These are phyloP conservation scores for Argyra leucocephala DNA, from an alignment of 2,888 invertebrate species.

Conservation along the genomic window DNA sequence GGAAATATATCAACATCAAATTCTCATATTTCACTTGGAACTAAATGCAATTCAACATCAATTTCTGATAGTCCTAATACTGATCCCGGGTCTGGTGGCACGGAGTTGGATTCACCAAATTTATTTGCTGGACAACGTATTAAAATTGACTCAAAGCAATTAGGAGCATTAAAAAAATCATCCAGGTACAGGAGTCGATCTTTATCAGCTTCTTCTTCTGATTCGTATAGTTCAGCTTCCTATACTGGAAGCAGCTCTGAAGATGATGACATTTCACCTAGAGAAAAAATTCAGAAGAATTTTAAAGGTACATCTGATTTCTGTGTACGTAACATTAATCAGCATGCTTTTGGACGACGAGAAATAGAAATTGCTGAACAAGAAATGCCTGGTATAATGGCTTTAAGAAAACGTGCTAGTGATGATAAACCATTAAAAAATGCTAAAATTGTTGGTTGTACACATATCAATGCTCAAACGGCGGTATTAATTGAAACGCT, in stretches of 20 bases:
- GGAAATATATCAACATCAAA: neutral
- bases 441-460: slow-evolving; percentile 94
- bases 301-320: slow-evolving; percentile 78
- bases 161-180: slow-evolving; percentile 76
- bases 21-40: slow-evolving; percentile 17
- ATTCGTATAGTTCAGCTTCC: slow-evolving; percentile 81
- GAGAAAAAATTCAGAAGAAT: slow-evolving; percentile 84
- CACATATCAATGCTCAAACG: slow-evolving; percentile 97
- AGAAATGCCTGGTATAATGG: slow-evolving; percentile 98
- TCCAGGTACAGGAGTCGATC: slow-evolving; percentile 83
- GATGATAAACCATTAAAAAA: slow-evolving; percentile 92
- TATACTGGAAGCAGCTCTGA: slow-evolving; percentile 77
- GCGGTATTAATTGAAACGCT: slow-evolving; percentile 89
- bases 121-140: slow-evolving; percentile 24
- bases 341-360: slow-evolving; percentile 84
- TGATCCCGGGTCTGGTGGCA: slow-evolving; percentile 59
- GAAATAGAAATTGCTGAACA: slow-evolving; percentile 98
- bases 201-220: slow-evolving; percentile 86
- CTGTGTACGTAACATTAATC: slow-evolving; percentile 87
- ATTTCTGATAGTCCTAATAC: slow-evolving; percentile 66
- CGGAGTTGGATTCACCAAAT: slow-evolving; percentile 32
- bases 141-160: slow-evolving; percentile 39
- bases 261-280: slow-evolving; percentile 85
- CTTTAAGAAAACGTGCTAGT: slow-evolving; percentile 77
- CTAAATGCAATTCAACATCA: slow-evolving; percentile 44